Conservation (phyloP, 2,888 invertebrate genomes). For the Augiades crinisus region DNA sequence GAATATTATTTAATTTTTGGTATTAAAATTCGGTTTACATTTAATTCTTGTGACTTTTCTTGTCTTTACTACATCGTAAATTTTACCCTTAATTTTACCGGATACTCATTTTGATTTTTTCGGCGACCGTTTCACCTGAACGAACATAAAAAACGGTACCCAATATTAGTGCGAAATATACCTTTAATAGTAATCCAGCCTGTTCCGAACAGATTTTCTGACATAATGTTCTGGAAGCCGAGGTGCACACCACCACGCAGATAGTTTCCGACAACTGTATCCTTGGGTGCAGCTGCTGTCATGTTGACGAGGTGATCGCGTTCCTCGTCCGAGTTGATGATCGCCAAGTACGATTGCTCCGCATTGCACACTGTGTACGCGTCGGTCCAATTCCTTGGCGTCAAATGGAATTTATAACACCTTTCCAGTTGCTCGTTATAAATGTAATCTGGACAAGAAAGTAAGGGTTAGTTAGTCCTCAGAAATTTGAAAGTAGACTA, state of each 20-base stretch:
- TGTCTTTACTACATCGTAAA: too few relatives aligned
- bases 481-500: too few relatives aligned
- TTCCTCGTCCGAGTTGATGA: conserved; percentile 55
- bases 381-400: conserved; percentile 54
- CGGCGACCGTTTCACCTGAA: too few relatives aligned
- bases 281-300: conserved; percentile 43
- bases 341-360: conserved; percentile 56
- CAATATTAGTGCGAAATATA: too few relatives aligned
- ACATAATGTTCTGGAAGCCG: conserved; percentile 42
- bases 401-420: conserved; percentile 62
- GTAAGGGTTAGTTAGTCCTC: too few relatives aligned
- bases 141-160: too few relatives aligned
- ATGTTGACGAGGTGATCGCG: conserved; percentile 44
- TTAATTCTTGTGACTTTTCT: too few relatives aligned
- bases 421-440: conserved; percentile 36
- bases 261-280: conserved; percentile 40
- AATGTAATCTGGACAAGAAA: conserved; percentile 9
- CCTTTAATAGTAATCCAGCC: conserved; percentile 53
- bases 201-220: too few relatives aligned
- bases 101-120: too few relatives aligned
- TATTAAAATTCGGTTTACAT: too few relatives aligned
- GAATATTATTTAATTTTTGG: too few relatives aligned
- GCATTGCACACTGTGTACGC: conserved; percentile 51
- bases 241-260: conserved; percentile 42
- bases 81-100: too few relatives aligned